These are phyloP conservation scores for Lysandra coridon DNA, from an alignment of 2,888 invertebrate species.

Conservation along the genomic window DNA sequence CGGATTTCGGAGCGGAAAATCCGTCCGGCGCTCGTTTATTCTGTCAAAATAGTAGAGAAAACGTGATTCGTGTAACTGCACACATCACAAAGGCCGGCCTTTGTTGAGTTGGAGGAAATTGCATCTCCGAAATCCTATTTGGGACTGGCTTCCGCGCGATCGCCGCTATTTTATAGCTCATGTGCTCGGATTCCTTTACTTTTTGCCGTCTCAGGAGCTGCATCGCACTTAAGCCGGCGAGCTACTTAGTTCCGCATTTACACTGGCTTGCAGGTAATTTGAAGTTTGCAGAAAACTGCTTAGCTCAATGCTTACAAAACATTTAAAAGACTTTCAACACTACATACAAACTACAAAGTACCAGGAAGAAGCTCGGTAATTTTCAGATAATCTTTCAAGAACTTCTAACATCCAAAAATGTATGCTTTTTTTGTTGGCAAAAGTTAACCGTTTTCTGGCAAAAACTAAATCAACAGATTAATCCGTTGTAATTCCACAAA, in stretches of 20 bases:
- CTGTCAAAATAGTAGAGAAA: conserved; percentile 50
- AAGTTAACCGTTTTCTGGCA: no score
- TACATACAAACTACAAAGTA: neutral
- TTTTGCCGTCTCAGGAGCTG: conserved; percentile 2
- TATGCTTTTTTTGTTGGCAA: neutral
- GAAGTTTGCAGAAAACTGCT: neutral
- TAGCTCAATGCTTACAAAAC: neutral
- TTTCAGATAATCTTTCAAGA: neutral
- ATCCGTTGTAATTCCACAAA: neutral
- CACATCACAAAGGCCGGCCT: conserved; percentile 54
- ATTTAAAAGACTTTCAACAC: neutral
- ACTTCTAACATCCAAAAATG: neutral
- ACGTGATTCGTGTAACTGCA: conserved; percentile 61
- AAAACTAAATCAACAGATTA: neutral
- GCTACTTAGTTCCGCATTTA: conserved; percentile 8
- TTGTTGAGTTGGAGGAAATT: conserved; percentile 62
- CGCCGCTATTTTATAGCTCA: conserved; percentile 37
- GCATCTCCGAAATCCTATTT: conserved; percentile 63
- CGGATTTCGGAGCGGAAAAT: conserved; percentile 39
- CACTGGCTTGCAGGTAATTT: neutral
- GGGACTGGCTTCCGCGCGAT: conserved; percentile 41
- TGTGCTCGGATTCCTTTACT: conserved; percentile 7
- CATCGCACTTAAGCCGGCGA: neutral
- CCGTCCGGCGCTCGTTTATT: conserved; percentile 39
- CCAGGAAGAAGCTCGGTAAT: neutral